A percentile compares a stretch with the other conserved stretches of the same genome.
Evolutionary conservation across 2,113 vertebrate species (phyloP).

Genomic region (Corythornis vintsioides): DNA sequence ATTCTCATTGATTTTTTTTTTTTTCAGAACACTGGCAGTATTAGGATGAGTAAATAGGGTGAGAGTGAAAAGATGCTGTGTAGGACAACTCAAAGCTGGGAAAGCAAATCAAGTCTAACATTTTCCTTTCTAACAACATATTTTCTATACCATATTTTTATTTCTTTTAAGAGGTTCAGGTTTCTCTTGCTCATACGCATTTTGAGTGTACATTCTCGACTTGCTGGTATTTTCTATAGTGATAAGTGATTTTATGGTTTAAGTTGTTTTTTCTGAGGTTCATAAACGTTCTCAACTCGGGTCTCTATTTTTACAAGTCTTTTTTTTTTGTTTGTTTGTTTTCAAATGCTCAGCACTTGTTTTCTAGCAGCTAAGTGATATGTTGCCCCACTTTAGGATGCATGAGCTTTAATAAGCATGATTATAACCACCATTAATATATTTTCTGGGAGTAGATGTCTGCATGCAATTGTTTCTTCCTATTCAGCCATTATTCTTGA

Average conservation of each 20-base stretch:
- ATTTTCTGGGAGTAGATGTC: neutral
- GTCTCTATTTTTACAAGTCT: neutral
- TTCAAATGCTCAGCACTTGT: neutral
- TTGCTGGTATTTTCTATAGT: neutral
- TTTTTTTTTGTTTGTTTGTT: neutral
- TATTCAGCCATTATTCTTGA: neutral
- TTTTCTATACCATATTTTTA: neutral
- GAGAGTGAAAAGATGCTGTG: neutral
- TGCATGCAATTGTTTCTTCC: neutral
- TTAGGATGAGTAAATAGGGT: neutral
- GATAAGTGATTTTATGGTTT: neutral
- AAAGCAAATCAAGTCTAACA: neutral
- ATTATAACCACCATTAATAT: neutral
- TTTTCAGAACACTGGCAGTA: neutral
- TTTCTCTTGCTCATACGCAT: neutral
- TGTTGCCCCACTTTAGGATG: neutral
- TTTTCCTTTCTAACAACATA: neutral
- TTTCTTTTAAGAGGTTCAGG: neutral
- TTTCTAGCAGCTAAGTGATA: neutral
- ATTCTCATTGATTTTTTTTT: neutral
- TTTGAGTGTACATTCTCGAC: neutral
- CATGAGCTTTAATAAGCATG: constrained; percentile 8
- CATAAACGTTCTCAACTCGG: neutral
- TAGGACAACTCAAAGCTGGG: neutral
- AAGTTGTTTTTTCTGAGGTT: neutral